Conservation (phyloP, 2,113 vertebrate species). For the Mormyrus iriodes region DNA sequence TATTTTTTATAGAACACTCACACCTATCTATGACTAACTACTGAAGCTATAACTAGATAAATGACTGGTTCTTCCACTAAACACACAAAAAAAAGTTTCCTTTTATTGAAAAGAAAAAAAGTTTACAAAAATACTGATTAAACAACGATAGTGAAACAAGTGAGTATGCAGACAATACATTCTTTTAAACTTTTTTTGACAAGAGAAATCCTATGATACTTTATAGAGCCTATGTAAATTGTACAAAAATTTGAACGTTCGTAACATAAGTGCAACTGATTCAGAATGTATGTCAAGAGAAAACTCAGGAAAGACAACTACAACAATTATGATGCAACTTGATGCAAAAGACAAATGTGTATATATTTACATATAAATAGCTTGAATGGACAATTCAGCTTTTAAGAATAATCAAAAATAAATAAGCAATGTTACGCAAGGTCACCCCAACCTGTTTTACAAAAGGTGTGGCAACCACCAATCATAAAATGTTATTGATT, state of each 20-base stretch:
- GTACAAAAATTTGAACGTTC: conserved; percentile 1
- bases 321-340: conserved; percentile 30
- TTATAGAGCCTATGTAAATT: no score
- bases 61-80: background rate
- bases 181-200: background rate
- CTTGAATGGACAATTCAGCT: conserved; percentile 22
- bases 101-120: background rate
- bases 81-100: background rate
- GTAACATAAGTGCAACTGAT: conserved; percentile 52
- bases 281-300: conserved; percentile 23
- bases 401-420: conserved; percentile 45
- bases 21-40: background rate
- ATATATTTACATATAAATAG: conserved; percentile 53
- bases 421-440: conserved; percentile 38
- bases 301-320: conserved; percentile 17
- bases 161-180: background rate
- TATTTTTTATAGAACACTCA: no score
- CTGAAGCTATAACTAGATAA: background rate
- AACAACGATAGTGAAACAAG: background rate
- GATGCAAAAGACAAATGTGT: conserved; percentile 17
- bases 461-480: background rate
- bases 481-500: conserved; percentile 24
- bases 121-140: background rate
- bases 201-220: no score
- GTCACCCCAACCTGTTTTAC: background rate